Conservation (phyloP, 2,888 invertebrate species). For the Stenurella melanura region DNA sequence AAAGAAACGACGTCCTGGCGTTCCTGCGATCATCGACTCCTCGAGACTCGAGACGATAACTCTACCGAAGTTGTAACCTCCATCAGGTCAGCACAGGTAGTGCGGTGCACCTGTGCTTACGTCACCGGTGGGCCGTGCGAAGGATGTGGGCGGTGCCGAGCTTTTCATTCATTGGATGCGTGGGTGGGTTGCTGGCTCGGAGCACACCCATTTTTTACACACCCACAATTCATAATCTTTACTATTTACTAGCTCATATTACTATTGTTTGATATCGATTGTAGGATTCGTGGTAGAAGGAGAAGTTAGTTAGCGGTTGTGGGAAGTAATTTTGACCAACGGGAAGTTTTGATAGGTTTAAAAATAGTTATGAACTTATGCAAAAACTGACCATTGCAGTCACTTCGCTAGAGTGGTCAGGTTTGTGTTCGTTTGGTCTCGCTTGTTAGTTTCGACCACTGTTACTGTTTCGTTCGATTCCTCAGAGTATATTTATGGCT, state of each 20-base stretch:
- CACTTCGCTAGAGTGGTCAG: background rate
- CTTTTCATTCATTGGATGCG: constrained; percentile 65
- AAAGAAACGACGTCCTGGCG: background rate
- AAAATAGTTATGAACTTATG: background rate
- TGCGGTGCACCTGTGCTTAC: constrained; percentile 66
- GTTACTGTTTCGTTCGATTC: background rate
- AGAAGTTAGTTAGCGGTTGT: background rate
- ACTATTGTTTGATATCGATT: constrained; percentile 43
- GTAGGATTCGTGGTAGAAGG: background rate
- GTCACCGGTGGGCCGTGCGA: constrained; percentile 62
- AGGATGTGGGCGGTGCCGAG: constrained; percentile 63
- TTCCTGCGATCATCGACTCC: constrained; percentile 16
- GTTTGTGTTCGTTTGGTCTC: too few species aligned
- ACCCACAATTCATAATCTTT: constrained; percentile 48
- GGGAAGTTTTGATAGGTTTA: background rate
- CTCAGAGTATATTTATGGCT: background rate
- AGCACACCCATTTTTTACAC: constrained; percentile 58
- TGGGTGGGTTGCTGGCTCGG: constrained; percentile 65
- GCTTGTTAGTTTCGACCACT: too few species aligned
- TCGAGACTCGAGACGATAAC: background rate
- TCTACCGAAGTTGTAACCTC: constrained; percentile 20
- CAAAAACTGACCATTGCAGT: background rate
- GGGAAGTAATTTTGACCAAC: background rate
- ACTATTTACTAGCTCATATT: constrained; percentile 41
- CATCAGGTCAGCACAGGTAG: constrained; percentile 57